A percentile compares a stretch with the other conserved stretches of the same genome.
Evolutionary conservation across 1,140 invertebrate genomes (phyloP).

Genomic region (Battus philenor): DNA sequence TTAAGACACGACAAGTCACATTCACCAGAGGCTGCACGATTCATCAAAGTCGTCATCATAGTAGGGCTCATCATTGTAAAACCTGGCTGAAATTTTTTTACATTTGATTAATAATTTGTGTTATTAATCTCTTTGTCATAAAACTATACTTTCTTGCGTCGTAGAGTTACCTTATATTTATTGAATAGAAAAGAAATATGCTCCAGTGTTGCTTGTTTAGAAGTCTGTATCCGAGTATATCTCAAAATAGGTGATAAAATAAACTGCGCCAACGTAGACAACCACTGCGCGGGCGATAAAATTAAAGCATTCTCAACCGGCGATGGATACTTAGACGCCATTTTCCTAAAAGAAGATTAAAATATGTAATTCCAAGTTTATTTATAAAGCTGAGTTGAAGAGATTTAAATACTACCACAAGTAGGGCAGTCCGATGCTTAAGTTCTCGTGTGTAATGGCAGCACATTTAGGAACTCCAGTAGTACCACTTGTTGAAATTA

Average conservation of each 20-base stretch:
- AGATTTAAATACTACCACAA: conserved; percentile 24
- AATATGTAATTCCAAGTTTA: neutral
- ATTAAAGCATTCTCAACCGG: conserved; percentile 20
- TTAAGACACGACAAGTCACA: conserved; percentile 36
- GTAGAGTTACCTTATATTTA: conserved; percentile 28
- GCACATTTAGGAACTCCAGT: conserved; percentile 34
- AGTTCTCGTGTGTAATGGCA: conserved; percentile 23
- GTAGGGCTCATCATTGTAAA: conserved; percentile 26
- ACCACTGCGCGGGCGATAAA: conserved; percentile 33
- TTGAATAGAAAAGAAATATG: conserved; percentile 25
- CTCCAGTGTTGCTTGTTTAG: conserved; percentile 15
- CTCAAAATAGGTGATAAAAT: conserved; percentile 23
- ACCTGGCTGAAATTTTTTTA: conserved; percentile 30
- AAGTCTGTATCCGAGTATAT: conserved; percentile 24
- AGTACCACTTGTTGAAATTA: conserved; percentile 34
- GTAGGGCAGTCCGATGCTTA: conserved; percentile 16
- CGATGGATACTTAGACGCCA: conserved; percentile 19
- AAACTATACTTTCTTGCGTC: no score
- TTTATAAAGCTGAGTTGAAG: neutral
- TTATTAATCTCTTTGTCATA: no score
- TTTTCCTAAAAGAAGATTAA: conserved; percentile 16
- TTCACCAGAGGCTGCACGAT: conserved; percentile 14
- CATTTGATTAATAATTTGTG: no score
- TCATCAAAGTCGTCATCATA: conserved; percentile 24
- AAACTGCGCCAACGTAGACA: conserved; percentile 17